phyloP scores from a whole-genome alignment of 1,140 invertebrate species.

The Neotoxoptera formosana region DNA sequence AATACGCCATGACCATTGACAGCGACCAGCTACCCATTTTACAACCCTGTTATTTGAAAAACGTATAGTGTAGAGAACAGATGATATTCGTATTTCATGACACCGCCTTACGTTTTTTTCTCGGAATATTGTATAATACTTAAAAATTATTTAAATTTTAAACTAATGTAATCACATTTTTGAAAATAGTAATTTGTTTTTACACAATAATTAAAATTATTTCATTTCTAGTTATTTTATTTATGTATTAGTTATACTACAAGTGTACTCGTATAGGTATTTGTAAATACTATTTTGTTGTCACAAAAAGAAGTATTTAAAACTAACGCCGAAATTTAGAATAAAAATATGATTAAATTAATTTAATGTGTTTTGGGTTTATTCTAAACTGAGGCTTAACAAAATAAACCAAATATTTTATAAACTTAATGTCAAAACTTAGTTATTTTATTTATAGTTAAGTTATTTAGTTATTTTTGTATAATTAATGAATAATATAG shows the following conservation, averaged over 20 bases:
- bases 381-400: neutral
- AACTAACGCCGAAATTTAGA: neutral
- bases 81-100: neutral
- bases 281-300: neutral
- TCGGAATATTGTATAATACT: neutral
- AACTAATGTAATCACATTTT: neutral
- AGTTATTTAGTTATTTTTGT: neutral
- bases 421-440: neutral
- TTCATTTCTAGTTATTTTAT: neutral
- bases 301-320: neutral
- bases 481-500: neutral
- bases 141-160: neutral
- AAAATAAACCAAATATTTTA: neutral
- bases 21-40: constrained; percentile 36
- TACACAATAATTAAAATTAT: neutral
- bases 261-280: neutral
- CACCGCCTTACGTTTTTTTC: neutral
- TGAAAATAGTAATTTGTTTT: neutral
- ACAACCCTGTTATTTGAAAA: constrained; percentile 14
- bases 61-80: constrained; percentile 8
- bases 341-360: constrained; percentile 5
- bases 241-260: neutral
- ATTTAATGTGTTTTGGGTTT: constrained; percentile 9
- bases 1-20: constrained; percentile 37
- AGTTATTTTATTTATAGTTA: neutral